Base-by-base conservation (phyloP, 2,797 vertebrate species). In the Okamejei kenojei region DNA sequence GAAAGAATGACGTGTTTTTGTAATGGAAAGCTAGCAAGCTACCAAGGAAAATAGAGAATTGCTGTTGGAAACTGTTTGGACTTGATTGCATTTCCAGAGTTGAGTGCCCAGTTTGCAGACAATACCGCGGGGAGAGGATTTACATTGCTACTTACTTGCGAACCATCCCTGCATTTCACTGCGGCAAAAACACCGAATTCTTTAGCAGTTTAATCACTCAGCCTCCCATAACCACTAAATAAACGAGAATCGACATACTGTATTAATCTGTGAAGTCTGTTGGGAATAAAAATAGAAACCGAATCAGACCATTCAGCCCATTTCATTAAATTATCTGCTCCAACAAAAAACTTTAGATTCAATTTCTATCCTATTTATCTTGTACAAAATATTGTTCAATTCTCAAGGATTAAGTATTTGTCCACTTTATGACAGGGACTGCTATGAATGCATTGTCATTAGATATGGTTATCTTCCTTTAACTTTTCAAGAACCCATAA, bases 21-120 rank as follows among this genome's bases (percentile, higher is more conserved):
- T 73, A 23, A 73, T 91, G 90, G 90, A 76, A 92, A 92, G 73
- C 86, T 71, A 90, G 35, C 32, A 29, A 29, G 54, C n/a, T 88
- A 88, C 63, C 84, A 88, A 35, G 84, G 68, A 86, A 86, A 86
- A 86, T 86, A 86, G 13, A 19, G 15, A 65, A 23, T 61, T 68
- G 63, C n/a, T 35, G 32, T 9, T 65, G 84, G 82, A 88, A 68
- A 35, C n/a, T 65, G 63, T 68, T 63, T 19, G 17, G 29, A 29
- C 61, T n/a, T 86, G 29, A 86, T 65, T 61, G 7, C 29, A 65
- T 86, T 86, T 86, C 82, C 82, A 63, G 29, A 86, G 82, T 86
- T 65, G 5, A 17, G 61, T 86, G 82, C 58, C 82, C 82, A 86
- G 45, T 58, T 54, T 82, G 45, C 19, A 29, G 2, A 58, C 7